phyloP scores from a whole-genome alignment of 1,140 invertebrate genomes.

The Solenopsis fugax region DNA sequence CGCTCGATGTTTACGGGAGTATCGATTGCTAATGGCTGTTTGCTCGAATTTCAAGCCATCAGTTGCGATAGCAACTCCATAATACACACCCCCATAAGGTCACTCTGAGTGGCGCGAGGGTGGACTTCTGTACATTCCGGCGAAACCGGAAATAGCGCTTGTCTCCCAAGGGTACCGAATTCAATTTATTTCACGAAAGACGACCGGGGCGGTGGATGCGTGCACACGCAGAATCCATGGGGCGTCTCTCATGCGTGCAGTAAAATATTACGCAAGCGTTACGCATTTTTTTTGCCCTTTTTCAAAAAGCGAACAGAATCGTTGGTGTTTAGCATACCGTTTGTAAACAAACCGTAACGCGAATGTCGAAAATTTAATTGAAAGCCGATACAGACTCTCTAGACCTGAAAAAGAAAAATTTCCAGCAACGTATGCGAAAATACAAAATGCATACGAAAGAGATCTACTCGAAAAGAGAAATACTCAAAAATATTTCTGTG shows the following conservation, averaged over 20 bases:
- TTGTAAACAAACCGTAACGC: neutral
- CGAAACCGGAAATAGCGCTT: conserved; percentile 24
- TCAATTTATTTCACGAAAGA: conserved; percentile 48
- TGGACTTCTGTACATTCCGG: conserved; percentile 8
- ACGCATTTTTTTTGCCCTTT: neutral
- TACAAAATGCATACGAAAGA: neutral
- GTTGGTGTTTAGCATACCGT: neutral
- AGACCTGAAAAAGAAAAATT: neutral
- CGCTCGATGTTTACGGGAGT: conserved; percentile 64
- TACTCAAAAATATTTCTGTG: neutral
- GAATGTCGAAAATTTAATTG: conserved; percentile 25
- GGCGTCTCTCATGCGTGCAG: neutral
- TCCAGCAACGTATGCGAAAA: too few species aligned
- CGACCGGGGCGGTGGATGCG: neutral
- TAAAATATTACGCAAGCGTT: neutral
- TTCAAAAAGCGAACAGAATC: neutral
- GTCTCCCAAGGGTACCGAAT: conserved; percentile 15
- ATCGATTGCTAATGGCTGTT: conserved; percentile 72
- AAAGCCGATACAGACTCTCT: neutral
- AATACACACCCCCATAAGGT: conserved; percentile 14
- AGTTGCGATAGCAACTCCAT: conserved; percentile 6
- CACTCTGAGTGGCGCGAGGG: neutral
- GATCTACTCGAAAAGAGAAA: neutral
- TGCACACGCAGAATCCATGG: neutral
- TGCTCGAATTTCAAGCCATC: conserved; percentile 56